Evolutionary conservation across 2,888 invertebrate species (phyloP).

Genomic region (Nomada hirtipes): DNA sequence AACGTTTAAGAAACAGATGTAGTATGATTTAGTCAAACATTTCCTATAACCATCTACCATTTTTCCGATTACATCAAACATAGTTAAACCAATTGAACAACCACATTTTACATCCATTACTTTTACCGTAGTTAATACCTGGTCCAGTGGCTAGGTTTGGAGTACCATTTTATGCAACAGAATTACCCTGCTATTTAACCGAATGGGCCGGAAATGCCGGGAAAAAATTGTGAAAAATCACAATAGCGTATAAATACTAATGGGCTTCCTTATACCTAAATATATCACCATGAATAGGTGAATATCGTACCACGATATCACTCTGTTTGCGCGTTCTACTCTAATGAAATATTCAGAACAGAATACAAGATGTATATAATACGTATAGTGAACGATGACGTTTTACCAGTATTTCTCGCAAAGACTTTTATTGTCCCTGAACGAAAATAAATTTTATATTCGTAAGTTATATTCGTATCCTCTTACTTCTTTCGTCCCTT

Average conservation of each 20-base stretch:
- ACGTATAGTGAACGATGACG: constrained; percentile 13
- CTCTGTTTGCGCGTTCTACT: constrained; percentile 31
- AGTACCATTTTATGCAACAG: no score
- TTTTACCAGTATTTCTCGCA: not conserved
- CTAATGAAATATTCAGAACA: constrained; percentile 51
- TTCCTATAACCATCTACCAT: no score
- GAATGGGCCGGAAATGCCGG: not conserved
- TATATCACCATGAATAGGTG: constrained; percentile 23
- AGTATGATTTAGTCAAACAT: no score
- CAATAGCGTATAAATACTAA: not conserved
- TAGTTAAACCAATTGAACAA: no score
- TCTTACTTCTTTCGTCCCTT: not conserved
- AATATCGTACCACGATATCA: constrained; percentile 27
- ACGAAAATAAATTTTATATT: constrained; percentile 34
- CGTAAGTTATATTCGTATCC: constrained; percentile 17
- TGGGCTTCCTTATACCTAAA: constrained; percentile 18
- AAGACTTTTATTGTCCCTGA: constrained; percentile 4
- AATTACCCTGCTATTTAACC: no score
- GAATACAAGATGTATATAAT: constrained; percentile 9
- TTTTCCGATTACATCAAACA: no score
- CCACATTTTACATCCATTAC: no score
- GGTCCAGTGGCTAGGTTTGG: no score
- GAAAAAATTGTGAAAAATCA: not conserved
- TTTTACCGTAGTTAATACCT: no score
- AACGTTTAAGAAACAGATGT: no score